phyloP scores from a whole-genome alignment of 2,888 invertebrate species.

The Hydropsyche betteni region DNA sequence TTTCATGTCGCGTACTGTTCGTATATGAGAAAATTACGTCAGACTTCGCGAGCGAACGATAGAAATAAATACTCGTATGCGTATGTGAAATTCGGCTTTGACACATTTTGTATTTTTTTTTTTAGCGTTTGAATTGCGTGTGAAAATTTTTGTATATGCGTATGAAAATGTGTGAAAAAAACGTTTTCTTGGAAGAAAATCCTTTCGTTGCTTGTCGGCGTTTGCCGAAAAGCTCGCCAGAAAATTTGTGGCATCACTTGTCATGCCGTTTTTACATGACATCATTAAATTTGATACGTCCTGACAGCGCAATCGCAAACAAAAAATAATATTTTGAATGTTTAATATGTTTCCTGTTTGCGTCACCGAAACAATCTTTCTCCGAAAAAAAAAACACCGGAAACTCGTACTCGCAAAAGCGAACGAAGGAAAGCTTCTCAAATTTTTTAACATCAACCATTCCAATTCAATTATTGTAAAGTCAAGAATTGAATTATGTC shows the following conservation, averaged over 20 bases:
- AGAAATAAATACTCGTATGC: conserved; percentile 3
- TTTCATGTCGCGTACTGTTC: no score
- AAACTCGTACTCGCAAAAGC: not conserved
- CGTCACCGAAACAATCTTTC: no score
- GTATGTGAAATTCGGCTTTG: not conserved
- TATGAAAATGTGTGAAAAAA: conserved; percentile 3
- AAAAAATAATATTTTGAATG: conserved; percentile 26
- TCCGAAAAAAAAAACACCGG: no score
- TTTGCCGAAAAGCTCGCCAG: conserved; percentile 18
- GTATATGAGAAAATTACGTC: no score
- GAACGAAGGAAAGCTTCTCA: not conserved
- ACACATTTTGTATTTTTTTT: conserved; percentile 13
- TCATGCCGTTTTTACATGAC: conserved; percentile 19
- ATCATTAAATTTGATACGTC: conserved; percentile 29
- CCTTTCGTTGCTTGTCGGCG: conserved; percentile 21
- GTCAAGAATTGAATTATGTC: no score
- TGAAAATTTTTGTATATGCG: conserved; percentile 4
- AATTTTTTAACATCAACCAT: no score
- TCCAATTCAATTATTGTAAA: no score
- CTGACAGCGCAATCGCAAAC: conserved; percentile 5
- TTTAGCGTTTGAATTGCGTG: not conserved
- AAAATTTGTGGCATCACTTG: conserved; percentile 30
- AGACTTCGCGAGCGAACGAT: not conserved
- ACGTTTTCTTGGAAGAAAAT: conserved; percentile 17
- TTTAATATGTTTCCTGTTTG: conserved; percentile 8